phyloP scores from a whole-genome alignment of 1,140 invertebrate genomes.

The Sinella curviseta region DNA sequence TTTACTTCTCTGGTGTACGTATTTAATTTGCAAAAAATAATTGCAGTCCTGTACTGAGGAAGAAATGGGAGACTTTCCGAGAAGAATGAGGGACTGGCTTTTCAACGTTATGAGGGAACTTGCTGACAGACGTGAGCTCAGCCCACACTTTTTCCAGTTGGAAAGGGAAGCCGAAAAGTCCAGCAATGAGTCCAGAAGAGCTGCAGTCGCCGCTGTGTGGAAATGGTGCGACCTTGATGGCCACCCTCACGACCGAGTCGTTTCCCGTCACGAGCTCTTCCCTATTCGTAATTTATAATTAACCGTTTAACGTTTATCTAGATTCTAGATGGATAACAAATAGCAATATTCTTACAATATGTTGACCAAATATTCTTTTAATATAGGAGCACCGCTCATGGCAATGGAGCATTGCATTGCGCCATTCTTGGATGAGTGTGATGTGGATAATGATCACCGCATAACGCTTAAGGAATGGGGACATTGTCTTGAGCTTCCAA shows the following conservation, averaged over 20 bases:
- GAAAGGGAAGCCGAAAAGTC: conserved; percentile 77
- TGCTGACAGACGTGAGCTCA: conserved; percentile 82
- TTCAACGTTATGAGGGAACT: conserved; percentile 94
- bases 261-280: conserved; percentile 90
- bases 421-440: conserved; percentile 89
- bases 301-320: not conserved
- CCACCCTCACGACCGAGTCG: conserved; percentile 57
- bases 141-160: conserved; percentile 80
- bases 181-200: conserved; percentile 74
- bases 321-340: not conserved
- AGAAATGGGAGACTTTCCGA: conserved; percentile 86
- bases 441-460: conserved; percentile 80
- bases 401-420: conserved; percentile 92
- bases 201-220: conserved; percentile 91
- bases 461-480: conserved; percentile 90
- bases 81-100: conserved; percentile 93
- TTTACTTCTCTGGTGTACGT: not conserved
- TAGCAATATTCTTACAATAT: not conserved
- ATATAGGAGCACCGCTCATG: conserved; percentile 72
- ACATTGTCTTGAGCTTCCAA: conserved; percentile 80
- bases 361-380: too few species aligned
- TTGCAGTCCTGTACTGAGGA: conserved; percentile 71
- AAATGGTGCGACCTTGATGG: conserved; percentile 93
- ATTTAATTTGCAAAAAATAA: not conserved
- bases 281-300: conserved; percentile 70